A percentile compares a stretch with the other conserved stretches of the same genome.
phyloP scores from a whole-genome alignment of 2,797 vertebrate species.

The Darevskia nairensis region DNA sequence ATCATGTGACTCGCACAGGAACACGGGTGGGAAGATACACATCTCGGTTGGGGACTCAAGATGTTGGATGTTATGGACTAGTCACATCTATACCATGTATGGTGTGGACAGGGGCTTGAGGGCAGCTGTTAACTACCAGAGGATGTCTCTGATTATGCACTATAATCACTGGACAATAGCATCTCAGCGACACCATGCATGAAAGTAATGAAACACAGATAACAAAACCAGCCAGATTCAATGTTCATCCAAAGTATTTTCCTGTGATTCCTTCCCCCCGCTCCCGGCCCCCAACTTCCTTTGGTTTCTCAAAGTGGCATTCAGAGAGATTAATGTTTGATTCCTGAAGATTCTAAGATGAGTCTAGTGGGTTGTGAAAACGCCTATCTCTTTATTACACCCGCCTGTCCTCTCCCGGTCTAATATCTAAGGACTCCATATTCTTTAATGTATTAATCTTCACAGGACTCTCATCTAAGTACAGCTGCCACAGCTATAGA shows the following conservation, averaged over 20 bases:
- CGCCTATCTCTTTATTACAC: constrained; percentile 14
- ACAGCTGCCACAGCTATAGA: neutral
- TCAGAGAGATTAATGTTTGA: constrained; percentile 16
- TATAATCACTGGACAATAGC: neutral
- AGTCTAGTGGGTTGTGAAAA: neutral
- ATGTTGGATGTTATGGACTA: no score
- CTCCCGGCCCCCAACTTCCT: neutral
- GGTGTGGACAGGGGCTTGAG: no score
- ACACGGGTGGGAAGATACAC: no score
- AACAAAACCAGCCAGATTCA: constrained; percentile 7
- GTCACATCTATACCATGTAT: no score
- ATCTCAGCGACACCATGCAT: neutral
- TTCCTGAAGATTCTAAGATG: constrained; percentile 6
- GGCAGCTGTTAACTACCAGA: neutral
- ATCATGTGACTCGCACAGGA: no score
- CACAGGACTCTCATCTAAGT: constrained; percentile 8
- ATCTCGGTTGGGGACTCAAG: no score
- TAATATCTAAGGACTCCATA: constrained; percentile 15
- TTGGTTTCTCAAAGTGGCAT: constrained; percentile 27
- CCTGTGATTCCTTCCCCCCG: neutral
- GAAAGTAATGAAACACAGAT: neutral
- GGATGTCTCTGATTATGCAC: neutral
- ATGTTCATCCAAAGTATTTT: constrained; percentile 2
- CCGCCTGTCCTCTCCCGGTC: neutral
- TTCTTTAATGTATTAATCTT: constrained; percentile 27